A percentile compares a stretch with the other conserved stretches of the same genome.
phyloP scores from a whole-genome alignment of 2,113 vertebrate species.

The Neofelis nebulosa region DNA sequence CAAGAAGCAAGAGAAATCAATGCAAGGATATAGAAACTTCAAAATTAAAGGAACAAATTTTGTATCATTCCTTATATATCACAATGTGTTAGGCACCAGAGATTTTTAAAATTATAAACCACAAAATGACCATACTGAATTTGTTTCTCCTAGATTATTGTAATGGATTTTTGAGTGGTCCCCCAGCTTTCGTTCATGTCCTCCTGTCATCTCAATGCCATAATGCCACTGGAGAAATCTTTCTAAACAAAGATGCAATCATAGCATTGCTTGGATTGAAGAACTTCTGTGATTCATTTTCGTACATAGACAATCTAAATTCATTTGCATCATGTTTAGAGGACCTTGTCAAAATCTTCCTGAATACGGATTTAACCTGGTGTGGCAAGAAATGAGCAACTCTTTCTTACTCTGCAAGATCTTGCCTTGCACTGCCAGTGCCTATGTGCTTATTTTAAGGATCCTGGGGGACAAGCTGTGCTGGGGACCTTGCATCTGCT shows the following conservation, averaged over 20 bases:
- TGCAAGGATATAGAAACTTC: conserved; percentile 42
- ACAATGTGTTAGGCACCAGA: not conserved
- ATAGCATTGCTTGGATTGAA: not conserved
- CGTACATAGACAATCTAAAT: not conserved
- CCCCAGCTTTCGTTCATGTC: not conserved
- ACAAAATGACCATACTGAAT: not conserved
- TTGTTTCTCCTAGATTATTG: not conserved
- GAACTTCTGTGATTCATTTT: not conserved
- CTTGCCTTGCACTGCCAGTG: not conserved
- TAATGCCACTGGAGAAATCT: not conserved
- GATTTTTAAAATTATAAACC: conserved; percentile 2
- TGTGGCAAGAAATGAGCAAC: conserved; percentile 6
- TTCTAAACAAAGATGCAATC: not conserved
- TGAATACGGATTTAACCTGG: conserved; percentile 21
- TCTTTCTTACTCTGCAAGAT: not conserved
- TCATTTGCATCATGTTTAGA: not conserved
- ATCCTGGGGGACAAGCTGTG: not conserved
- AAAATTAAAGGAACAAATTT: conserved; percentile 48
- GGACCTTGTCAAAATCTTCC: not conserved
- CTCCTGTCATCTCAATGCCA: not conserved
- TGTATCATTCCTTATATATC: conserved; percentile 14
- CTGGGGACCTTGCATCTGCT: not conserved
- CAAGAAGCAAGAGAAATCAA: conserved; percentile 49
- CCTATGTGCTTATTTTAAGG: not conserved
- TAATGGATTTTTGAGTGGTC: conserved; percentile 22